Conservation (phyloP, 2,888 invertebrate genomes). For the Campopleginae sp. region DNA sequence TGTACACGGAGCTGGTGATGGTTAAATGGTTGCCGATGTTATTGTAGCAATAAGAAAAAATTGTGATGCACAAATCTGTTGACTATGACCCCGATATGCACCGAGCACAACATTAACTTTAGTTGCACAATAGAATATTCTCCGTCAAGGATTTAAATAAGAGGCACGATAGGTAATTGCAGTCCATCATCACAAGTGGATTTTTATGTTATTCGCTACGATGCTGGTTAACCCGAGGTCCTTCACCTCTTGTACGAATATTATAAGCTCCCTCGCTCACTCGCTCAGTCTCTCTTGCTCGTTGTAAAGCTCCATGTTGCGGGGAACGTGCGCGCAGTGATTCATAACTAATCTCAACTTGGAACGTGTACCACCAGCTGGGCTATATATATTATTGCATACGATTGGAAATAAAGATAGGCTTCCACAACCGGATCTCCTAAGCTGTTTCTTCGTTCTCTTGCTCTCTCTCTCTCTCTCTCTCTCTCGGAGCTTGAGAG, state of each 20-base stretch:
- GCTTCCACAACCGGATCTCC: constrained; percentile 1
- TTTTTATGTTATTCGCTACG: constrained; percentile 27
- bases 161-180: constrained; percentile 35
- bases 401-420: constrained; percentile 54
- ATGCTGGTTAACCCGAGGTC: constrained; percentile 40
- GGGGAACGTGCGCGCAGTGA: constrained; percentile 28
- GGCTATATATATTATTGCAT: constrained; percentile 38
- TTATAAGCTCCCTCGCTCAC: constrained; percentile 3
- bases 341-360: constrained; percentile 59
- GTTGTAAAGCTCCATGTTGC: constrained; percentile 15
- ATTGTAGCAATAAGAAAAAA: background rate
- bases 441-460: background rate
- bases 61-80: constrained; percentile 6
- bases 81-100: constrained; percentile 42
- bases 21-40: background rate
- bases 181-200: constrained; percentile 27
- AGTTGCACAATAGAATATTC: constrained; percentile 38
- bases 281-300: background rate
- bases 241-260: constrained; percentile 38
- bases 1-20: background rate
- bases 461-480: background rate
- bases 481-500: constrained; percentile 8
- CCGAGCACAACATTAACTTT: constrained; percentile 16
- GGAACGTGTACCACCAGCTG: constrained; percentile 20
- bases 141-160: constrained; percentile 36